These are phyloP conservation scores for Mythimna lalbum DNA, from an alignment of 2,888 invertebrate genomes.

Conservation along the genomic window DNA sequence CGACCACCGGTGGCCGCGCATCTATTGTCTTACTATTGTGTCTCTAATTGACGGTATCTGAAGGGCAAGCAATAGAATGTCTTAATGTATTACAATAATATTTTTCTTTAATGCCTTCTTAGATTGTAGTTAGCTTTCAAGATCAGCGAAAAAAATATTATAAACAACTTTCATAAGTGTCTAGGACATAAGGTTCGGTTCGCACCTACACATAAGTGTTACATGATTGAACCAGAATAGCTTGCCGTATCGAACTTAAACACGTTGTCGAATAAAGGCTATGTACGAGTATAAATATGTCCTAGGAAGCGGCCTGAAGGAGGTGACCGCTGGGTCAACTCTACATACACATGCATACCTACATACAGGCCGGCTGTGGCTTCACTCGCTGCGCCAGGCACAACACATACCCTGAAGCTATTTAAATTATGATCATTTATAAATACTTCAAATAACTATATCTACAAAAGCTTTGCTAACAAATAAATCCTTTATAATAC, in stretches of 20 bases:
- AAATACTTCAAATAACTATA: constrained; percentile 11
- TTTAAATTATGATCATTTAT: neutral
- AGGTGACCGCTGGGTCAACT: constrained; percentile 59
- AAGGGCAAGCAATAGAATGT: no score
- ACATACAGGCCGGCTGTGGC: constrained; percentile 25
- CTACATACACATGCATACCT: constrained; percentile 38
- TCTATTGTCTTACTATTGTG: no score
- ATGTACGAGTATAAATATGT: constrained; percentile 13
- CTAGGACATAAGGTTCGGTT: neutral
- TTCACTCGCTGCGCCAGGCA: constrained; percentile 22
- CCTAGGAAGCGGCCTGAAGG: constrained; percentile 62
- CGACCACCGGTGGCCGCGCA: no score
- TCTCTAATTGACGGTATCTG: no score
- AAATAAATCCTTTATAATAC: constrained; percentile 73
- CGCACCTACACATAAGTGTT: neutral
- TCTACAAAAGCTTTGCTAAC: constrained; percentile 43
- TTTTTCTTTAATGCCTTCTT: neutral
- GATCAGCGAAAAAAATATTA: neutral
- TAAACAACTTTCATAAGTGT: neutral
- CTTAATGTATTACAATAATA: neutral
- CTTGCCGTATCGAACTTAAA: constrained; percentile 17
- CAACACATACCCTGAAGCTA: constrained; percentile 6
- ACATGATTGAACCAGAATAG: constrained; percentile 1
- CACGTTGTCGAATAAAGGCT: constrained; percentile 43
- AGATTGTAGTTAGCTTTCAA: neutral